Base-by-base conservation (phyloP, 2,888 invertebrate genomes). In the Caenorhabditis drosophilae region DNA sequence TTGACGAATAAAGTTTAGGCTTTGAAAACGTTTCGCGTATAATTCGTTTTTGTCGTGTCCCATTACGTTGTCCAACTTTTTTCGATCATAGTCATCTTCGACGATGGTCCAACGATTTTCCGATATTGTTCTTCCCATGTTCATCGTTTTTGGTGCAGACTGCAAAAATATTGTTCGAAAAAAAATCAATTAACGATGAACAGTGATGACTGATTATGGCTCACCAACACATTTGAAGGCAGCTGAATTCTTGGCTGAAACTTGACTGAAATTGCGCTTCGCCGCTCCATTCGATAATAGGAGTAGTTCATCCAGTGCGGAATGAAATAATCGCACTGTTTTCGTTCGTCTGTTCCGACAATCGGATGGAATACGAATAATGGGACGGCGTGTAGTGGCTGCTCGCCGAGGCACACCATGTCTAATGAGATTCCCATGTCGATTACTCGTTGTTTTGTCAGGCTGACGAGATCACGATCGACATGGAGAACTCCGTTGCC, bases 401-500 rank as follows among this genome's bases (percentile, higher is more conserved):
- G 97, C 84, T 98, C 97, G 2, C 98, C 98, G 7, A 81, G 67
- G 27, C 81, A 81, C 1, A 76, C 96, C 72, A 98, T 88, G 72
- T 83, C 83, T 22, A 83, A 56, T 2, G 81, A 82, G 73, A 73
- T 84, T 79, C 98, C 98, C 84, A 96, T 95, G 85, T 98, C 98
- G 73, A 98, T 97, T 75, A 97, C 92, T 67, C 97, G 88, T 85
- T 98, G 97, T 85, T 98, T 98, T 0, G 98, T 98, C 23, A 98
- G 92, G 84, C 95, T 95, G 0, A 95, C 95, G 23, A 98, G 86
- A 85, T 95, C 94, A 62, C 96, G 88, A 84, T 98, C 96, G 1
- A 98, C 98, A 85, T 97, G 95, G 85, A 97, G 98, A 0, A 99
- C 95, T 0, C 98, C 98, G 6, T 95, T 93, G 1, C 97, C 97